Base-by-base conservation (phyloP, 2,888 invertebrate species). In the Horisme vitalbata region DNA sequence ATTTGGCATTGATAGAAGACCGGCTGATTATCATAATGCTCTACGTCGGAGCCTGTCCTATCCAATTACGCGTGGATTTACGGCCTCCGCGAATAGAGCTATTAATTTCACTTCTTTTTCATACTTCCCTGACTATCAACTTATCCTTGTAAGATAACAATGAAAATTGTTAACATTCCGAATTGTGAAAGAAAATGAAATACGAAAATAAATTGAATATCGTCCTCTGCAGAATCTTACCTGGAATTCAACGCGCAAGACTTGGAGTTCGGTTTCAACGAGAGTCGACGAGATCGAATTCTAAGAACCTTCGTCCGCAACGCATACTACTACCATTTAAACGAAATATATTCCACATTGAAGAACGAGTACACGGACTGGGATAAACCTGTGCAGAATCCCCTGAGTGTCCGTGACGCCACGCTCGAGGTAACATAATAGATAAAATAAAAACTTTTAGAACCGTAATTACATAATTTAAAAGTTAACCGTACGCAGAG, bases 331-430 rank as follows among this genome's bases (percentile, higher is more conserved):
- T 99, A 95, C 87, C 98, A 99, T 85, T 92, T 98, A 64, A 97
- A 97, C 84, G 98, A 98, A 90, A 97, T 97, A 72, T 96, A 96
- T 83, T 97, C 97, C 38, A 97, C 98, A 39, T 91, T 98, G 64
- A 91, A 95, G 83, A 98, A 98, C 80, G 97, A 98, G 83, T 99
- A 99, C 85, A 98, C 97, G 48, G 97, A 98, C 82, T 98, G 98
- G 98, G 97, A 96, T 81, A 93, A 94, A 65, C 95, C 96, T 1
- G 94, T 96, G 60, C 94, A 96, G 68, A 96, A 95, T 79, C 95
- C 96, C 55, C 91, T 95, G 71, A 95, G 94, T 76, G 96, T 96
- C 57, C 93, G 96, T 68, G 97, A 95, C 77, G 96, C 94, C 41
- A 94, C 96, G 12, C 90, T 97, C 52, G 95, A 96, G 78, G 90